Evolutionary conservation across 2,113 vertebrate genomes (phyloP).

Genomic region (Prolemur simus): DNA sequence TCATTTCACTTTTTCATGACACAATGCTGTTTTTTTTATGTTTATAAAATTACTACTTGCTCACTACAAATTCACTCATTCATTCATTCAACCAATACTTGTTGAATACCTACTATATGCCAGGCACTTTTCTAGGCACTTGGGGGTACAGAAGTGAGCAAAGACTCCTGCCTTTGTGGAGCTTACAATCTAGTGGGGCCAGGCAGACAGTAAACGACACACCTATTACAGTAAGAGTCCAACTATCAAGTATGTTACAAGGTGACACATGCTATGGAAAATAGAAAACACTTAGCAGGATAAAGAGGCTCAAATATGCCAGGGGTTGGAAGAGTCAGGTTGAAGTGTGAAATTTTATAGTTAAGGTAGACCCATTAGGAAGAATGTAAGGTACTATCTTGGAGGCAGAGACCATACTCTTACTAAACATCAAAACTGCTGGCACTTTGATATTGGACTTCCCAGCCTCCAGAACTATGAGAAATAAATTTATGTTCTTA

Average conservation of each 20-base stretch:
- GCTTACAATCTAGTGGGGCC: neutral
- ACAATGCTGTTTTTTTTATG: neutral
- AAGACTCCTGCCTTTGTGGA: neutral
- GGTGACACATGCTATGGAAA: neutral
- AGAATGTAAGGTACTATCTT: neutral
- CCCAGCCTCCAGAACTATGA: neutral
- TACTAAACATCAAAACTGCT: neutral
- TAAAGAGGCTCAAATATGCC: neutral
- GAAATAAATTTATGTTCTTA: neutral
- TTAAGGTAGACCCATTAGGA: neutral
- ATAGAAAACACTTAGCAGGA: neutral
- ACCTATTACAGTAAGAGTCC: neutral
- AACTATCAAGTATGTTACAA: neutral
- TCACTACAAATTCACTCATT: neutral
- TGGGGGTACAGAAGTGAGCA: neutral
- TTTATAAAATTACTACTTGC: neutral
- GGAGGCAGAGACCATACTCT: neutral
- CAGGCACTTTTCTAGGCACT: neutral
- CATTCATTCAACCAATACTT: neutral
- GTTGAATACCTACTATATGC: neutral
- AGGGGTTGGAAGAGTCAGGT: neutral
- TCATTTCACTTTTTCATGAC: neutral
- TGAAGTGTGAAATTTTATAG: neutral
- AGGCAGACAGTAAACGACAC: neutral
- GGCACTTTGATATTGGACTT: neutral